Evolutionary conservation across 2,888 invertebrate species (phyloP).

Genomic region (Drosophila borborema): DNA sequence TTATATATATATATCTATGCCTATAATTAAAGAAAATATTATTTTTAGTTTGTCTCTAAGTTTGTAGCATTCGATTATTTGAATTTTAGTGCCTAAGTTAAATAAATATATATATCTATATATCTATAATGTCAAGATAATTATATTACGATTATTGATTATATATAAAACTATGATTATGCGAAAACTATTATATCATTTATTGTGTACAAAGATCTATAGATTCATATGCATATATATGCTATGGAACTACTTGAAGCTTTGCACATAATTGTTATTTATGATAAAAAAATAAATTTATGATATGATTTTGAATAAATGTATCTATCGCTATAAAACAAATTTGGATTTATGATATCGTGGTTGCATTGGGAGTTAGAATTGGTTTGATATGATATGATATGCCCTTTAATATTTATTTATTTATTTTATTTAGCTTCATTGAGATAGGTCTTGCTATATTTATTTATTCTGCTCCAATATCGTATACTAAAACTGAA

Average conservation of each 20-base stretch:
- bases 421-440: not conserved
- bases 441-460: no score
- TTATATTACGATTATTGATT: slow-evolving; percentile 60
- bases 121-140: slow-evolving; percentile 61
- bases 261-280: slow-evolving; percentile 68
- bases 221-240: not conserved
- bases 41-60: slow-evolving; percentile 62
- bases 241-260: slow-evolving; percentile 1
- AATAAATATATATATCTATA: slow-evolving; percentile 11
- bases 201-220: slow-evolving; percentile 42
- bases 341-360: slow-evolving; percentile 1
- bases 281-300: slow-evolving; percentile 51
- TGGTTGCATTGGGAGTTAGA: not conserved
- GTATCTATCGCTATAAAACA: slow-evolving; percentile 70
- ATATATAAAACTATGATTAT: slow-evolving; percentile 53
- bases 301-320: slow-evolving; percentile 79
- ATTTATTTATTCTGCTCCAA: no score
- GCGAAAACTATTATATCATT: slow-evolving; percentile 42
- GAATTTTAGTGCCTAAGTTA: slow-evolving; percentile 57
- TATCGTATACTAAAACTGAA: no score
- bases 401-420: not conserved
- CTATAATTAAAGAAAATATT: slow-evolving; percentile 39
- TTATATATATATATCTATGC: slow-evolving; percentile 12
- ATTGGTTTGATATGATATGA: not conserved
- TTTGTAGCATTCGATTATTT: slow-evolving; percentile 62